Evolutionary conservation across 2,888 invertebrate genomes (phyloP), one percentile per base, ranked within the genome.

Genomic region (Bimastos eiseni): DNA sequence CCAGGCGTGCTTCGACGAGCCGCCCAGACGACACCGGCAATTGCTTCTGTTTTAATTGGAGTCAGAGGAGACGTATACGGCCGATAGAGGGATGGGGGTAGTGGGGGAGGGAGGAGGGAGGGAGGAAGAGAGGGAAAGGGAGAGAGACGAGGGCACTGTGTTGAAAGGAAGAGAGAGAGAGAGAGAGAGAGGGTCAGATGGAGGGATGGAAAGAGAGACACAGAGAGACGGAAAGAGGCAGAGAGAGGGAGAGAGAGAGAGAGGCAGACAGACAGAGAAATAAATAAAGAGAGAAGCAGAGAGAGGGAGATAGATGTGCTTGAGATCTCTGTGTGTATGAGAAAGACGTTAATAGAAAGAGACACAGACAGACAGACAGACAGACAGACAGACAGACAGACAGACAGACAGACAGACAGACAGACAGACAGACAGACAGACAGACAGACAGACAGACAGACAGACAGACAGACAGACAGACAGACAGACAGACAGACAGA

Each of bases 1-100:
- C 11, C 41, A 49, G 19, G 49, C 49, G 24, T 19, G 21, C 41
- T 6, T 6, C 70, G 70, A 30, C n/a, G 70, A 70, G 70, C 8
- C 70, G 86, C 2, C 86, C 17, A 37, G 36, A 36, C 24, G 86
- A 15, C 86, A 24, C 86, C 6, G 36, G 86, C 36, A 86, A 86
- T 86, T 86, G 86, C 86, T 36, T 86, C 24, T 34, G 86, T 34
- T 37, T 36, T 86, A 37, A 86, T 86, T 86, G 86, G 37, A 86
- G 86, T 86, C 86, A 17, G 86, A 21, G 70, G 70, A 70, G n/a
- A 70, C 4, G 70, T 70, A 70, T n/a, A 70, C 1, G 70, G 70
- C 30, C 30, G 70, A 17, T 5, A n/a, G 70, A n/a, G n/a, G 17
- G n/a, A 30, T 70, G 30, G 5, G 21, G 55, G 55, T 2, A 24